phyloP scores from a whole-genome alignment of 2,888 invertebrate genomes.

The Microctonus brassicae region DNA sequence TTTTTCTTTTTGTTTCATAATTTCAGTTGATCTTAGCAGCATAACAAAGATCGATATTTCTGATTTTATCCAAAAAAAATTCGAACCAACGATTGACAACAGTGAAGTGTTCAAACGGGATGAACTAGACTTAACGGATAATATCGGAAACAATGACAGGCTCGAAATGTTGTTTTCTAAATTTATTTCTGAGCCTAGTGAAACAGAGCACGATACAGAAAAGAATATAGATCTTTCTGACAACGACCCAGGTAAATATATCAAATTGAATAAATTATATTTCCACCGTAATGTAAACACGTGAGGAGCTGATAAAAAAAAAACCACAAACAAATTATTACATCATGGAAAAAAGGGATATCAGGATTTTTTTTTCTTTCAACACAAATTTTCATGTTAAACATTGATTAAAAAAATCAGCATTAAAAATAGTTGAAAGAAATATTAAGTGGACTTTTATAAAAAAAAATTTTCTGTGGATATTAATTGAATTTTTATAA shows the following conservation, averaged over 20 bases:
- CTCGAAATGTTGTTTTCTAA: conserved; percentile 59
- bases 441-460: no score
- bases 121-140: conserved; percentile 47
- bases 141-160: conserved; percentile 38
- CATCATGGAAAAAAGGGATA: no score
- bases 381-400: no score
- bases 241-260: conserved; percentile 28
- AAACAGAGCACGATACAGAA: conserved; percentile 52
- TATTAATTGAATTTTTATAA: not conserved
- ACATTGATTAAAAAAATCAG: no score
- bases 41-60: conserved; percentile 51
- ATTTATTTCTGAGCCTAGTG: conserved; percentile 58
- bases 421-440: no score
- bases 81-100: conserved; percentile 46
- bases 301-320: not conserved
- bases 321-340: conserved; percentile 11
- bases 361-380: no score
- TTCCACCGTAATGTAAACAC: not conserved
- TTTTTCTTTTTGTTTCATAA: not conserved
- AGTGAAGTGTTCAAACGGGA: conserved; percentile 50
- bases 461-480: no score
- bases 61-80: conserved; percentile 26
- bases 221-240: no score
- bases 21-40: conserved; percentile 47
- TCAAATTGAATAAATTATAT: conserved; percentile 12